phyloP scores from a whole-genome alignment of 2,113 vertebrate genomes.

The Tachycineta bicolor region DNA sequence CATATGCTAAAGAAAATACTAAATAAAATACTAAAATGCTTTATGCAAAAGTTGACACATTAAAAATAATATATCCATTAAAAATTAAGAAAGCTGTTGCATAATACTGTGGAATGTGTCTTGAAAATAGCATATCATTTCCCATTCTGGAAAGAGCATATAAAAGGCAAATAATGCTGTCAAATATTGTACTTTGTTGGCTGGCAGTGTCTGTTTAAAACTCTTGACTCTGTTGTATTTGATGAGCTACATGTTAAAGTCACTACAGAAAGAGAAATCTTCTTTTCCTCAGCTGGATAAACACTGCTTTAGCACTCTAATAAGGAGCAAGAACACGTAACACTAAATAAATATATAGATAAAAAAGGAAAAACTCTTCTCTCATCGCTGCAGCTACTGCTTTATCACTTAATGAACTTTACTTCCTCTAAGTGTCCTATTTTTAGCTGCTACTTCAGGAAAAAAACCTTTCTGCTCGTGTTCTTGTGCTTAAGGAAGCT shows the following conservation, averaged over 20 bases:
- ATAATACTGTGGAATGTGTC: constrained; percentile 44
- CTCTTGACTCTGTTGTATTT: constrained; percentile 21
- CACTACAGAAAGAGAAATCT: constrained; percentile 51
- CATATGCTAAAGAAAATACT: constrained; percentile 56
- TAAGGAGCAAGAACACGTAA: constrained; percentile 51
- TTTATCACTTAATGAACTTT: constrained; percentile 52
- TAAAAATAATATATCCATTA: constrained; percentile 47
- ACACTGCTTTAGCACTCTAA: constrained; percentile 52
- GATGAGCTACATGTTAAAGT: constrained; percentile 40
- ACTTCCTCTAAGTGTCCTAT: constrained; percentile 49
- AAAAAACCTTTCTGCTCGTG: not conserved
- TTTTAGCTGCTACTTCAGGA: constrained; percentile 53
- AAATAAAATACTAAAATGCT: constrained; percentile 67
- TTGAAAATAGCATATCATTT: constrained; percentile 41
- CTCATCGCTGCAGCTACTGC: constrained; percentile 5
- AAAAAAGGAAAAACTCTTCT: constrained; percentile 28
- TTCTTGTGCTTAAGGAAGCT: constrained; percentile 56
- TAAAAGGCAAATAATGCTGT: constrained; percentile 39
- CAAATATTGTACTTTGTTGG: constrained; percentile 24
- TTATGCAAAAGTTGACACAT: constrained; percentile 43
- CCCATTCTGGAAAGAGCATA: not conserved
- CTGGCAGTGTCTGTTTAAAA: constrained; percentile 35
- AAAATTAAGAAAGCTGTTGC: constrained; percentile 47
- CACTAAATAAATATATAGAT: constrained; percentile 61
- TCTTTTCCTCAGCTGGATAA: constrained; percentile 28